Evolutionary conservation across 2,113 vertebrate species (phyloP), one percentile per base, ranked within the genome.

Genomic region (Pseudorhombus dupliciocellatus): DNA sequence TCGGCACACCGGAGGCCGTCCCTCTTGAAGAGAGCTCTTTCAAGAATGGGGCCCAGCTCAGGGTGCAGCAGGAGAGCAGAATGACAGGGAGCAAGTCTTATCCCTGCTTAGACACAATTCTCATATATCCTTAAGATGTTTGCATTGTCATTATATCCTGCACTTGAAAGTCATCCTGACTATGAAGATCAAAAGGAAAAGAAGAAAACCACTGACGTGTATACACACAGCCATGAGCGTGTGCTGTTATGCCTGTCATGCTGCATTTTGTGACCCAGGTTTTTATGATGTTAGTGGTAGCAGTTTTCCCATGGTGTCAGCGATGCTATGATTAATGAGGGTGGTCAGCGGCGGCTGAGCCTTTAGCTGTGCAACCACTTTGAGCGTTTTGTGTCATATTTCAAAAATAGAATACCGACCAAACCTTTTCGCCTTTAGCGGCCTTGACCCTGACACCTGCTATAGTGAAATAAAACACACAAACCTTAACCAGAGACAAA

Each of bases 281-380:
- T 73, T 71, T 75, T 52, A 52, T 2, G 1, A 11, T 4, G 53
- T 24, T 50, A 12, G 10, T 6, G 25, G 21, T 28, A n/a, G 58
- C 21, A 66, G 63, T 40, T 79, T 76, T 65, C 50, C 64, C 61
- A 51, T 21, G 57, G 28, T 65, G 71, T 81, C 77, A 70, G 63
- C 24, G 68, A 37, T 21, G 72, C 44, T 21, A 4, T 75, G 79
- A 84, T 82, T 50, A 77, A 86, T 73, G 73, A 67, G 84, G 59
- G 30, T 46, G 80, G 83, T 81, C 78, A 63, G 59, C 52, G 31
- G 66, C 42, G 51, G 74, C 53, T 26, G 58, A 58, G 59, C 25
- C 60, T 63, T 51, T 63, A 42, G 67, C 57, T 65, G 61, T 78
- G 61, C 58, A 75, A 70, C 2, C 70, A 63, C 48, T 60, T 66